Conservation (phyloP, 2,113 vertebrate species). For the Epinephelus lanceolatus region DNA sequence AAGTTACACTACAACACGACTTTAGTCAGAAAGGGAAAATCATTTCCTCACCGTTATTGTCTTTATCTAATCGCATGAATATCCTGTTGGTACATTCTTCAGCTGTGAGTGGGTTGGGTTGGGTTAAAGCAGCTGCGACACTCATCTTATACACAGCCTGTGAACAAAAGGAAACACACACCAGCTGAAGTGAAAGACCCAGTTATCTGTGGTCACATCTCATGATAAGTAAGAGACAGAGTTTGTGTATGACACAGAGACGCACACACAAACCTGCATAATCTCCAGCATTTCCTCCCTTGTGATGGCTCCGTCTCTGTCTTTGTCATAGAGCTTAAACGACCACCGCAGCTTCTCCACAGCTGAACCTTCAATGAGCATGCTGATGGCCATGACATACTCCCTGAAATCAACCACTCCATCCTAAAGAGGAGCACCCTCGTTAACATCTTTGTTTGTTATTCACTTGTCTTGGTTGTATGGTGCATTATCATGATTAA, state of each 20-base stretch:
- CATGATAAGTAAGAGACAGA: background rate
- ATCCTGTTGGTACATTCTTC: conserved; percentile 85
- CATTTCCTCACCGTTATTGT: conserved; percentile 78
- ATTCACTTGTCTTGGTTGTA: background rate
- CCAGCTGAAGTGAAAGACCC: background rate
- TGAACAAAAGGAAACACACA: conserved; percentile 15
- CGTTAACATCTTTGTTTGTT: background rate
- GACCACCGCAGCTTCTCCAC: conserved; percentile 83
- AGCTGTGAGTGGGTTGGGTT: conserved; percentile 75
- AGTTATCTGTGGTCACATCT: conserved; percentile 17
- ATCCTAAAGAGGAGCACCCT: conserved; percentile 55
- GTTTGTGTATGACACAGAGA: background rate
- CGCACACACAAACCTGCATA: conserved; percentile 74
- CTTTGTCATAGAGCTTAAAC: conserved; percentile 84
- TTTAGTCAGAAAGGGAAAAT: conserved; percentile 4
- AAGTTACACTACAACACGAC: conserved; percentile 11
- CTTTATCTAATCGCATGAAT: conserved; percentile 84
- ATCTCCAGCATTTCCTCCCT: conserved; percentile 81
- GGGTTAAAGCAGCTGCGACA: conserved; percentile 73
- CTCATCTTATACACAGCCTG: conserved; percentile 85
- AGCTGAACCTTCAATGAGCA: conserved; percentile 74
- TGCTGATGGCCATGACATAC: conserved; percentile 80
- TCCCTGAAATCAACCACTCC: conserved; percentile 80
- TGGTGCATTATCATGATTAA: background rate
- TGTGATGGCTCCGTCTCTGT: conserved; percentile 73